Evolutionary conservation across 2,113 vertebrate species (phyloP).

Genomic region (Seriola dumerili): DNA sequence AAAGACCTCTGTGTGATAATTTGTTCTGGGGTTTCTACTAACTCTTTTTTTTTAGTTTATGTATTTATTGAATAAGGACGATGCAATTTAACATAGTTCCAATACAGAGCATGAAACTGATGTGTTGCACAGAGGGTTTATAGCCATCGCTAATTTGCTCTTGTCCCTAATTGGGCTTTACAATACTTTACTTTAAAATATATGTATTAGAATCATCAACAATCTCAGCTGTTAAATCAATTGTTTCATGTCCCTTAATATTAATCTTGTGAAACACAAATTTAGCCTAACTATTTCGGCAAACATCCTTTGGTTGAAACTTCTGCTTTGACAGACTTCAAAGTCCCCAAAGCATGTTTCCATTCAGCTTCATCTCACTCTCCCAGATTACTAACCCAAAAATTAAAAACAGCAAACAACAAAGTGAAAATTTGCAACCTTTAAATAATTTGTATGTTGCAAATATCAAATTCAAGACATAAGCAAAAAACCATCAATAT

Average conservation of each 20-base stretch:
- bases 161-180: too few species aligned
- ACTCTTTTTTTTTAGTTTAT: too few species aligned
- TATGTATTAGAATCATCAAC: too few species aligned
- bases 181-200: too few species aligned
- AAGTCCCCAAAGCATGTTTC: slow-evolving; percentile 31
- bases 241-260: not conserved
- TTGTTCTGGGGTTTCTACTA: too few species aligned
- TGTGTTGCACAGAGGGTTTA: too few species aligned
- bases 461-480: not conserved
- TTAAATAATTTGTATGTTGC: not conserved
- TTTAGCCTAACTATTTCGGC: not conserved
- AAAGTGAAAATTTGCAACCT: slow-evolving; percentile 19
- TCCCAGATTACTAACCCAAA: slow-evolving; percentile 21
- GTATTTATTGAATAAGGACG: too few species aligned
- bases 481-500: not conserved
- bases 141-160: too few species aligned
- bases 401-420: not conserved
- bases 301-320: not conserved
- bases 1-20: not conserved
- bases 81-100: too few species aligned
- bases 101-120: too few species aligned
- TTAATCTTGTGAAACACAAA: not conserved
- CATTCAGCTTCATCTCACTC: slow-evolving; percentile 17
- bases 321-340: slow-evolving; percentile 9
- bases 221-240: slow-evolving; percentile 9